Evolutionary conservation across 1,140 invertebrate species (phyloP).

Genomic region (Cydia strobilella): DNA sequence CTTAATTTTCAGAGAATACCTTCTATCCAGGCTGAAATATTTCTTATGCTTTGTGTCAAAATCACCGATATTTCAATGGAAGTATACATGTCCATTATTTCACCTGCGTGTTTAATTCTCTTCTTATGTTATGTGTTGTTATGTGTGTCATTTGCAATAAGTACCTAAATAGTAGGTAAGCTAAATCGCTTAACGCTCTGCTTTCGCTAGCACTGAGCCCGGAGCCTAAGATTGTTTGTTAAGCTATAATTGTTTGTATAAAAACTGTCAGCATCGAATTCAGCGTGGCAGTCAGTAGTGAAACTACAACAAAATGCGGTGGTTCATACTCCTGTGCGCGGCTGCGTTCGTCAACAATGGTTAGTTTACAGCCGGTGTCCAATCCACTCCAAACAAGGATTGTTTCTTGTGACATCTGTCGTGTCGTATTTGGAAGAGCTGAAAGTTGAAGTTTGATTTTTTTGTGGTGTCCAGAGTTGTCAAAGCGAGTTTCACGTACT

Average conservation of each 20-base stretch:
- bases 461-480: too few relatives aligned
- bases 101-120: too few relatives aligned
- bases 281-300: neutral
- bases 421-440: too few relatives aligned
- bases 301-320: constrained; percentile 13
- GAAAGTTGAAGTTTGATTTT: too few relatives aligned
- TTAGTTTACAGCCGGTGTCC: constrained; percentile 7
- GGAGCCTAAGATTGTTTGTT: neutral
- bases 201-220: neutral
- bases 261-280: neutral
- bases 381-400: neutral
- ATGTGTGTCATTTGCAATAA: neutral
- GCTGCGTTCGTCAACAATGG: constrained; percentile 1
- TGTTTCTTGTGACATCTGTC: neutral
- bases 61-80: too few relatives aligned
- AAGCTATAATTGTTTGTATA: constrained; percentile 14
- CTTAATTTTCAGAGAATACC: too few relatives aligned
- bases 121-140: too few relatives aligned
- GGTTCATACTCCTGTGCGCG: constrained; percentile 5
- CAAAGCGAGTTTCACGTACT: too few relatives aligned
- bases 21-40: too few relatives aligned
- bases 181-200: neutral
- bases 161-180: neutral
- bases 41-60: too few relatives aligned
- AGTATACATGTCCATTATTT: too few relatives aligned